Evolutionary conservation across 2,888 invertebrate species (phyloP).

Genomic region (Parthenolecanium corni): DNA sequence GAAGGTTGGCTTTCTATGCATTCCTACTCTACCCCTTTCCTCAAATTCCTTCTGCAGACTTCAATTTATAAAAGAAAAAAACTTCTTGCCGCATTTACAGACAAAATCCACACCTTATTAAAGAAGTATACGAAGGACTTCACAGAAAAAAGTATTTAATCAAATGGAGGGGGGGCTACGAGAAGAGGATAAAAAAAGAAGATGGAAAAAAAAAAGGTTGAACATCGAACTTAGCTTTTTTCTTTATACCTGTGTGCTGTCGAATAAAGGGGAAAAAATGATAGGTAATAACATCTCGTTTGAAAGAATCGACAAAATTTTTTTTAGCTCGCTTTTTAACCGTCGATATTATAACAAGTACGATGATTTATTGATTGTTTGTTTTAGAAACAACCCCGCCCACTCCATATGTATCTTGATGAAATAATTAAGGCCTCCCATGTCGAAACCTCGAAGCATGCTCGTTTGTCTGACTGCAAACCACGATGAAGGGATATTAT

Average conservation of each 20-base stretch:
- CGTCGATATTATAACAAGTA: conserved; percentile 28
- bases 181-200: background rate
- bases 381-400: conserved; percentile 29
- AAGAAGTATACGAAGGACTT: background rate
- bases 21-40: too few relatives aligned
- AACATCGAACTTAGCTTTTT: background rate
- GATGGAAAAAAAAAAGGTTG: background rate
- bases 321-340: conserved; percentile 19
- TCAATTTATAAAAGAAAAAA: background rate
- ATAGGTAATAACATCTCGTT: too few relatives aligned
- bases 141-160: background rate
- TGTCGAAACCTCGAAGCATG: conserved; percentile 30
- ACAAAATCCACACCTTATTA: background rate
- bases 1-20: too few relatives aligned
- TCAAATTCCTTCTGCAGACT: background rate
- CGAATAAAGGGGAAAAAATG: too few relatives aligned
- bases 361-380: conserved; percentile 29
- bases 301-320: background rate
- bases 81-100: background rate
- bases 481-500: too few relatives aligned
- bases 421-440: conserved; percentile 35
- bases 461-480: background rate
- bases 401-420: conserved; percentile 31
- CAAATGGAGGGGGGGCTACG: background rate
- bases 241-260: too few relatives aligned